Evolutionary conservation across 2,113 vertebrate species (phyloP), one percentile per base, ranked within the genome.

Genomic region (Pterophyllum scalare): DNA sequence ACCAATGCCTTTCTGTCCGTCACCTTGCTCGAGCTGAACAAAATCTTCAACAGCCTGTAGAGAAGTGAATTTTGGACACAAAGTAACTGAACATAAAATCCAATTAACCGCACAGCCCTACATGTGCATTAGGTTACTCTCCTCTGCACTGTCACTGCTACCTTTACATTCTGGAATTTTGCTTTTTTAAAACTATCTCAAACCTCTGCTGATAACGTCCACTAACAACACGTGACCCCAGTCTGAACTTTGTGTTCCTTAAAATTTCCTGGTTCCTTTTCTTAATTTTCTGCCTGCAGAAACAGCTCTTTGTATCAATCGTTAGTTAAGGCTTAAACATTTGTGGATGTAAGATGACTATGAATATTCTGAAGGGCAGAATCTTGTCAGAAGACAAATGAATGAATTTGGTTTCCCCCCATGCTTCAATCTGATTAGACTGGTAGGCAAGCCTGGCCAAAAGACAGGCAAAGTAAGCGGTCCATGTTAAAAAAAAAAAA

Each of bases 331-430:
- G 28, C 38, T 81, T 77, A 31, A 70, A 46, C 49, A 28, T 83
- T 28, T 38, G 76, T 12, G 56, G 38, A 57, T 49, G 54, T 61
- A 1, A n/a, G 76, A 40, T 7, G 0, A 26, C 35, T 67, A 19
- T 62, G 80, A 77, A 70, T 28, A 65, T 84, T 46, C 62, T 56
- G 11, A 38, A 80, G 46, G 76, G 17, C 28, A 65, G 72, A 79
- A 59, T 49, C 46, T 49, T 20, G 62, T 49, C 33, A 13, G 74
- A 82, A 33, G 58, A 70, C 20, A 79, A 74, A 75, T 86, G 10
- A 78, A 78, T 79, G n/a, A 79, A 46, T 58, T 61, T 46, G 28
- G 38, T 59, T 59, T 75, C 56, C 74, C 49, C 14, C n/a, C 0
- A 0, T 77, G 24, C 60, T 77, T 80, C 49, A 2, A 7, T 60